These are phyloP conservation scores for Bombus fervidus DNA, from an alignment of 1,140 invertebrate species.

Conservation along the genomic window DNA sequence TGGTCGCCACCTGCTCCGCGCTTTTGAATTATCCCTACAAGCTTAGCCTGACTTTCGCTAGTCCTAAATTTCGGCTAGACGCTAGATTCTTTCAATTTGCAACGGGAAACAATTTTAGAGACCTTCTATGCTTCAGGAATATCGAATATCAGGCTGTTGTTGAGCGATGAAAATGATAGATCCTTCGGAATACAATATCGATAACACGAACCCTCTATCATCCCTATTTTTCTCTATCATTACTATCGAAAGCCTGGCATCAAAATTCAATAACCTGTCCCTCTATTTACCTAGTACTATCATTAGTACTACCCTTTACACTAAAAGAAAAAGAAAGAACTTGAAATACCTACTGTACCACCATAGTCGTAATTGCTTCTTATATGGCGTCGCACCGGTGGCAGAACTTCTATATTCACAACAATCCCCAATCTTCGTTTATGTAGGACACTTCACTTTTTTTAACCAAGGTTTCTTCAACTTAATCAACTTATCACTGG, in stretches of 20 bases:
- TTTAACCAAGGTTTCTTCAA: not conserved
- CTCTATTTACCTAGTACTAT: not conserved
- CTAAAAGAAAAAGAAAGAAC: not conserved
- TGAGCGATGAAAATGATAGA: not conserved
- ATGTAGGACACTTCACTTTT: slow-evolving; percentile 49
- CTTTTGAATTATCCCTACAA: slow-evolving; percentile 12
- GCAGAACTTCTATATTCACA: not conserved
- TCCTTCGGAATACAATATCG: not conserved
- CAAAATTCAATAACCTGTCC: not conserved
- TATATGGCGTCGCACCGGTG: slow-evolving; percentile 51
- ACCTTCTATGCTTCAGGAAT: not conserved
- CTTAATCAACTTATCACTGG: not conserved
- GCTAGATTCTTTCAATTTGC: not conserved
- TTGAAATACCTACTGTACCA: slow-evolving; percentile 78
- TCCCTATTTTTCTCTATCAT: not conserved
- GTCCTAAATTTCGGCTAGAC: not conserved
- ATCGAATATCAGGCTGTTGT: not conserved
- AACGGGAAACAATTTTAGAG: too few relatives aligned
- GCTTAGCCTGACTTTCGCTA: not conserved
- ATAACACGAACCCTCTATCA: not conserved
- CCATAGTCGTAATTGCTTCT: slow-evolving; percentile 77
- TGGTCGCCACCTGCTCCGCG: slow-evolving; percentile 45
- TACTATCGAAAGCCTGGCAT: not conserved
- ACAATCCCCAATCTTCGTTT: not conserved
- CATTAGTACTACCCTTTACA: too few relatives aligned